Evolutionary conservation across 2,113 vertebrate species (phyloP), one percentile per base, ranked within the genome.

Genomic region (Gambusia holbrooki): DNA sequence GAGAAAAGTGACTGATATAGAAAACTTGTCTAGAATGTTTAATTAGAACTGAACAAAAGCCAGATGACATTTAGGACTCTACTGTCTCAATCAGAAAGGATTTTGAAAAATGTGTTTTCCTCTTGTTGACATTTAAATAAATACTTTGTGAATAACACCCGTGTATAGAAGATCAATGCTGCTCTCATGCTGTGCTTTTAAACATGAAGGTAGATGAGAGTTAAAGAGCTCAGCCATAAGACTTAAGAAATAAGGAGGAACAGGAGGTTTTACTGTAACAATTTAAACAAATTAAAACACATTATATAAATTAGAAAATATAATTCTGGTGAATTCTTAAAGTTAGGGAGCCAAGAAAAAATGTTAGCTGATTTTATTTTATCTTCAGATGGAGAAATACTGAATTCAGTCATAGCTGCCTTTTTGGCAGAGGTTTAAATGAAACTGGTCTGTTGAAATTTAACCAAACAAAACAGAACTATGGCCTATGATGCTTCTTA

Each of bases 61-160:
- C 1, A n/a, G 64, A 66, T 37, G 33, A 37, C 33, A 37, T 66
- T 66, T 37, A 40, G 22, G 28, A 66, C 10, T 25, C 35, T 33
- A 65, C 63, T 37, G 22, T n/a, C 10, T 66, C 22, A 66, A n/a
- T 40, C 33, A 66, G n/a, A n/a, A 66, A 66, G 8, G 30, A 58
- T 58, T 58, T 58, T 58, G 51, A 58, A 58, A 58, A 58, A 58
- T n/a, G 51, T 58, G 51, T 58, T 58, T 58, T 33, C 62, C 15
- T 40, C 33, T 66, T 66, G 64, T 37, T 66, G 64, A 35, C 33
- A 37, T 66, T 66, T 40, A 66, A 37, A 40, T 12, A n/a, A 37
- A 13, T 37, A 27, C 4, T 40, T 66, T n/a, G 51, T 58, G 51
- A 58, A 58, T 58, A n/a, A 58, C 51, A 3, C 9, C 51, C 51